These are phyloP conservation scores for Toxonevra muliebris DNA, from an alignment of 2,888 invertebrate genomes.

Conservation along the genomic window DNA sequence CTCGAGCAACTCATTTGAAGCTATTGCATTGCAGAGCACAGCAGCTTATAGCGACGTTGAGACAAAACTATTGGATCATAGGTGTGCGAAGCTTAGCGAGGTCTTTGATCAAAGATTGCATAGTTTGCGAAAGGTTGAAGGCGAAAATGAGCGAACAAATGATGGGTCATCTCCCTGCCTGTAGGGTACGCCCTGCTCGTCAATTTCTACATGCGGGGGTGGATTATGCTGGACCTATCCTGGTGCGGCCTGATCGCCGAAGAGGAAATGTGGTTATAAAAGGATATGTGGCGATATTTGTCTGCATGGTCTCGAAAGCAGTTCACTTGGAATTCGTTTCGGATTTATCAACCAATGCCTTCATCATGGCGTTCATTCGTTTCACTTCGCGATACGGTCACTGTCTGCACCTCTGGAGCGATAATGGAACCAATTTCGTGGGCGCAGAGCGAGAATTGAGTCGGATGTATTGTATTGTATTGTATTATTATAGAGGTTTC, in stretches of 20 bases:
- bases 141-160: background rate
- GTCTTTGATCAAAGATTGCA: slow-evolving; percentile 16
- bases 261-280: slow-evolving; percentile 10
- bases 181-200: slow-evolving; percentile 23
- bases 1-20: background rate
- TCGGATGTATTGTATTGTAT: no score
- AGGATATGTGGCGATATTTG: slow-evolving; percentile 21
- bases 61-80: slow-evolving; percentile 16
- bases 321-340: slow-evolving; percentile 25
- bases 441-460: slow-evolving; percentile 24
- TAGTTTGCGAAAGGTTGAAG: slow-evolving; percentile 10
- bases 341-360: slow-evolving; percentile 19
- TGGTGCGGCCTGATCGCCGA: slow-evolving; percentile 9
- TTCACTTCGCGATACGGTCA: slow-evolving; percentile 27
- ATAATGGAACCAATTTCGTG: slow-evolving; percentile 4
- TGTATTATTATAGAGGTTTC: no score
- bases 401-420: background rate
- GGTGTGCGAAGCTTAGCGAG: slow-evolving; percentile 6
- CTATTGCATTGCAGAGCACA: slow-evolving; percentile 21
- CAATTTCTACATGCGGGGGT: slow-evolving; percentile 28
- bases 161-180: slow-evolving; percentile 25
- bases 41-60: slow-evolving; percentile 20
- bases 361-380: slow-evolving; percentile 31
- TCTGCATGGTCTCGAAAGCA: slow-evolving; percentile 29
- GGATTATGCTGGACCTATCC: slow-evolving; percentile 25